These are phyloP conservation scores for Cossypha niveicapilla DNA, from an alignment of 2,797 vertebrate species.

Conservation along the genomic window DNA sequence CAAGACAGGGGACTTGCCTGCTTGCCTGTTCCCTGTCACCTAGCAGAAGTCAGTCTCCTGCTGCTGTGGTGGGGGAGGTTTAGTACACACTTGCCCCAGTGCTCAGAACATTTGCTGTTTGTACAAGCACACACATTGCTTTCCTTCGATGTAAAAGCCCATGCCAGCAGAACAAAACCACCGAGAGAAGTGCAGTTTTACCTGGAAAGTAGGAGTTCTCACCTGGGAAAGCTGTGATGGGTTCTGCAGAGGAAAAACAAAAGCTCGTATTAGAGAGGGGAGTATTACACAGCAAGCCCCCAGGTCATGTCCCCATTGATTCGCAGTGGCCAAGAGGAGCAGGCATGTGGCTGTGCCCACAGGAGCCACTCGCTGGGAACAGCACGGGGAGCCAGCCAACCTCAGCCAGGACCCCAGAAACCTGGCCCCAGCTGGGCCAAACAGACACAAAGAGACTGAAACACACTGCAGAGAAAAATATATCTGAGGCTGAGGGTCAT, in stretches of 20 bases:
- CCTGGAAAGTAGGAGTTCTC: conserved; percentile 85
- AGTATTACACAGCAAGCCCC: neutral
- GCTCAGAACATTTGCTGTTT: conserved; percentile 17
- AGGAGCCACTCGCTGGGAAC: neutral
- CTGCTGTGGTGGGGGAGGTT: neutral
- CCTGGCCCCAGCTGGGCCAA: neutral
- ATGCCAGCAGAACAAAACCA: conserved; percentile 45
- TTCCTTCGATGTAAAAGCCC: neutral
- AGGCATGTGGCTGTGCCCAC: neutral
- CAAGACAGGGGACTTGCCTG: neutral
- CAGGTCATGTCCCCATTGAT: rapidly evolving
- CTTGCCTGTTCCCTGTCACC: conserved; percentile 5
- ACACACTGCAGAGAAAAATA: neutral
- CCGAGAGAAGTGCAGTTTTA: conserved; percentile 55
- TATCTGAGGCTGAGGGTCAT: neutral
- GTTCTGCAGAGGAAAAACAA: conserved; percentile 78
- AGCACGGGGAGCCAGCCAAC: rapidly evolving
- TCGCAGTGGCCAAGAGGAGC: rapidly evolving
- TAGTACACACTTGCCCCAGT: neutral
- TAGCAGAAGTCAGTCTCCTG: conserved; percentile 35
- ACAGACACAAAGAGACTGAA: neutral
- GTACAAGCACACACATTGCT: neutral
- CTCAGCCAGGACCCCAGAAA: neutral
- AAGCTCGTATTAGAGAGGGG: neutral
- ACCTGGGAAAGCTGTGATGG: conserved; percentile 89